Evolutionary conservation across 2,888 invertebrate genomes (phyloP).

Genomic region (Hirtodrosophila duncani): DNA sequence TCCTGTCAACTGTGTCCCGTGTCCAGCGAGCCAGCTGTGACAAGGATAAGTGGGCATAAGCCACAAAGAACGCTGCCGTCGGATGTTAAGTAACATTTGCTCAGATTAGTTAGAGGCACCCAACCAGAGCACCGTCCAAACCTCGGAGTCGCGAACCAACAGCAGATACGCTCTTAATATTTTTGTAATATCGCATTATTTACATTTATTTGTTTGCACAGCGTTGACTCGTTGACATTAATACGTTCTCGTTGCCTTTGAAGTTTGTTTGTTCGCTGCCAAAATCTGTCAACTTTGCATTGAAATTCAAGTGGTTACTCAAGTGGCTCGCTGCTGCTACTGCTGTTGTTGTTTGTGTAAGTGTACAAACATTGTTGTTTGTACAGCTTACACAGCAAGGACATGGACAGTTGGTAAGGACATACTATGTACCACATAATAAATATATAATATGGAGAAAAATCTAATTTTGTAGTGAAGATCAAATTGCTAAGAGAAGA

Average conservation of each 20-base stretch:
- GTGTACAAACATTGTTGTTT: slow-evolving; percentile 51
- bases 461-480: no score
- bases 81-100: slow-evolving; percentile 27
- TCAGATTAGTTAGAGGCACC: slow-evolving; percentile 9
- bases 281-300: slow-evolving; percentile 60
- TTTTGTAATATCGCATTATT: slow-evolving; percentile 64
- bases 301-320: slow-evolving; percentile 45
- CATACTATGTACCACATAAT: no score
- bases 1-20: slow-evolving; percentile 44
- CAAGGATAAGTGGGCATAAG: slow-evolving; percentile 61
- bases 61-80: slow-evolving; percentile 37
- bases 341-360: slow-evolving; percentile 15
- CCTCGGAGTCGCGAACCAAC: neutral
- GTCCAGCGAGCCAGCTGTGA: slow-evolving; percentile 50
- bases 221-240: slow-evolving; percentile 56
- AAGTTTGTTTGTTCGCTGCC: slow-evolving; percentile 38
- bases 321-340: slow-evolving; percentile 31
- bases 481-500: no score
- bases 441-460: no score
- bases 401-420: slow-evolving; percentile 6
- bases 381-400: slow-evolving; percentile 55
- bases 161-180: slow-evolving; percentile 51
- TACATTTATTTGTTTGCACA: slow-evolving; percentile 68
- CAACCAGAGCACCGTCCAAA: neutral
- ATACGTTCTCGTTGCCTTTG: slow-evolving; percentile 28